Evolutionary conservation across 1,140 invertebrate genomes (phyloP).

Genomic region (Drosophila arawakana): DNA sequence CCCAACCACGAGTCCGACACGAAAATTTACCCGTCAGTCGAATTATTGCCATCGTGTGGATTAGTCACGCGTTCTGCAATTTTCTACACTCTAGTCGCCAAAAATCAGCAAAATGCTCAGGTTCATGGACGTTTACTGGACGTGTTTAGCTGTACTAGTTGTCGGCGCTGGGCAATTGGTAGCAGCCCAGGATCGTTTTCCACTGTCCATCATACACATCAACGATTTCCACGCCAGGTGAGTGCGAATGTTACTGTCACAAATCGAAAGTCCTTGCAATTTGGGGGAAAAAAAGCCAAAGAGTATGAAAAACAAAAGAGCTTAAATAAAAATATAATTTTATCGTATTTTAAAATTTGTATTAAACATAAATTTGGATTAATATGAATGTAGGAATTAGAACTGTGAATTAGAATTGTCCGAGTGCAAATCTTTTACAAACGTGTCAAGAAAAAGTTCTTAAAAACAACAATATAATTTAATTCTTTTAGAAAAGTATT

Average conservation of each 20-base stretch:
- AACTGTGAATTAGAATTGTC: too few species aligned
- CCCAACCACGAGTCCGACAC: too few species aligned
- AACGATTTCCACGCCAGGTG: conserved; percentile 93
- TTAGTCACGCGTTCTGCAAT: conserved; percentile 22
- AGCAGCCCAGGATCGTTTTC: conserved; percentile 84
- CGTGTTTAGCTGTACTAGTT: conserved; percentile 5
- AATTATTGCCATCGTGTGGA: conserved; percentile 84
- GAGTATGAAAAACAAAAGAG: too few species aligned
- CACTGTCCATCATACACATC: conserved; percentile 91
- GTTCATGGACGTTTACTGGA: not conserved
- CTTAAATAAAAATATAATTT: too few species aligned
- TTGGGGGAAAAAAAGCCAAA: too few species aligned
- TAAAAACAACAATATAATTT: too few species aligned
- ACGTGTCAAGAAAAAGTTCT: too few species aligned
- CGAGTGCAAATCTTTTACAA: too few species aligned
- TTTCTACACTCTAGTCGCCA: not conserved
- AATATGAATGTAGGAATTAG: too few species aligned
- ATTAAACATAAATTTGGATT: too few species aligned
- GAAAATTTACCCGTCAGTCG: conserved; percentile 43
- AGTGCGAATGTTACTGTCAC: not conserved
- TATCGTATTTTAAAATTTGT: too few species aligned
- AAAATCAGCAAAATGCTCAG: conserved; percentile 18
- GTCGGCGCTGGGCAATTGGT: not conserved
- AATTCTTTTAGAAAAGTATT: not conserved
- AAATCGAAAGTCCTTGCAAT: too few species aligned